Conservation (phyloP, 2,797 vertebrate genomes). For the Hoplostethus mediterraneus region DNA sequence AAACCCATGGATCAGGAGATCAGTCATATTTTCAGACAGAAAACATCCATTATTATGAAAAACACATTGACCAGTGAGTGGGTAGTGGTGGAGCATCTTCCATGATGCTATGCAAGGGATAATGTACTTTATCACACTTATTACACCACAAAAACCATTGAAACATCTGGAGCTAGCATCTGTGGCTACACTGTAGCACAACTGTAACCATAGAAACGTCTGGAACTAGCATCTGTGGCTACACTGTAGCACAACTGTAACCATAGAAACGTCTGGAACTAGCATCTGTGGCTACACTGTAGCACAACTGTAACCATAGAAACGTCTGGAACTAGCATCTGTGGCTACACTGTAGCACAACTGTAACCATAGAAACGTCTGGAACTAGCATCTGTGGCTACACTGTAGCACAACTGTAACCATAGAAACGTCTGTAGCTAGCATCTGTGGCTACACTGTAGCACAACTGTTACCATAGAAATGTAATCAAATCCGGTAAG, state of each 20-base stretch:
- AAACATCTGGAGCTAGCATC: neutral
- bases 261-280: neutral
- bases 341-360: neutral
- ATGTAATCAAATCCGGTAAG: too few species aligned
- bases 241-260: too few species aligned
- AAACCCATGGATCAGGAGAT: neutral
- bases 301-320: neutral
- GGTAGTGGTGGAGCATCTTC: neutral
- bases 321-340: neutral
- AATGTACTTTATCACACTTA: too few species aligned
- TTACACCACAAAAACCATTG: too few species aligned
- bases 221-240: neutral
- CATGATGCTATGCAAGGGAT: too few species aligned
- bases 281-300: neutral
- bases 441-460: constrained; percentile 3
- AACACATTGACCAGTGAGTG: neutral
- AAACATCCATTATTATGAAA: neutral
- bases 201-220: neutral
- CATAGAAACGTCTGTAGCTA: neutral
- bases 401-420: too few species aligned
- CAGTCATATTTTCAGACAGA: neutral
- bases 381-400: neutral
- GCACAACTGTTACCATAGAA: too few species aligned
- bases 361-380: too few species aligned
- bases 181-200: neutral